phyloP scores from a whole-genome alignment of 2,797 vertebrate genomes.

The Alfaro cultratus region DNA sequence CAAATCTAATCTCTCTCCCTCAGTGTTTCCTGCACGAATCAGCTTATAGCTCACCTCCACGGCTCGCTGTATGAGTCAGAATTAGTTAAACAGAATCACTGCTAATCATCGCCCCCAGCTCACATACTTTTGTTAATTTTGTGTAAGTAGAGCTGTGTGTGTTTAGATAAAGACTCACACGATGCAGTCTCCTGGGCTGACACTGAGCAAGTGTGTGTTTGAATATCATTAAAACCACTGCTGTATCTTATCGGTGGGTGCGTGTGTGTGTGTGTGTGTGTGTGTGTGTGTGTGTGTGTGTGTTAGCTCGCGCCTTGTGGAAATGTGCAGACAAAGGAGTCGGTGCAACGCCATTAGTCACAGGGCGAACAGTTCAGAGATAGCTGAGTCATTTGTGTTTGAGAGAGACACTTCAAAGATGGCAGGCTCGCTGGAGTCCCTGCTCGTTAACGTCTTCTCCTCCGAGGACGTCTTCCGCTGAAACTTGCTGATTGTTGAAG shows the following conservation, averaged over 20 bases:
- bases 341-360: constrained; percentile 61
- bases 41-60: background rate
- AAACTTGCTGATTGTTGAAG: constrained; percentile 56
- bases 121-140: constrained; percentile 8
- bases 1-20: constrained; percentile 18
- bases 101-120: constrained; percentile 12
- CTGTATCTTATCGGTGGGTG: constrained; percentile 4
- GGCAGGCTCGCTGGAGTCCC: constrained; percentile 45
- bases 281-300: background rate
- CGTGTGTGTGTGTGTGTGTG: background rate
- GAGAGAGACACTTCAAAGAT: constrained; percentile 59
- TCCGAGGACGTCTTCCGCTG: constrained; percentile 53
- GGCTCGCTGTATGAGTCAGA: background rate
- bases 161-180: constrained; percentile 6
- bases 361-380: constrained; percentile 62
- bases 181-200: constrained; percentile 5
- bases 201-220: constrained; percentile 3
- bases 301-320: constrained; percentile 18
- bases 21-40: constrained; percentile 3
- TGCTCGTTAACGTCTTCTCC: constrained; percentile 58
- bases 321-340: constrained; percentile 60
- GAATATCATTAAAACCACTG: background rate
- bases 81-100: constrained; percentile 4
- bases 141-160: background rate
- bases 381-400: constrained; percentile 57